Percentiles rank a stretch among this genome's conserved stretches.
These are phyloP conservation scores for Ceratina japonica DNA, from an alignment of 1,140 invertebrate species.

Conservation along the genomic window DNA sequence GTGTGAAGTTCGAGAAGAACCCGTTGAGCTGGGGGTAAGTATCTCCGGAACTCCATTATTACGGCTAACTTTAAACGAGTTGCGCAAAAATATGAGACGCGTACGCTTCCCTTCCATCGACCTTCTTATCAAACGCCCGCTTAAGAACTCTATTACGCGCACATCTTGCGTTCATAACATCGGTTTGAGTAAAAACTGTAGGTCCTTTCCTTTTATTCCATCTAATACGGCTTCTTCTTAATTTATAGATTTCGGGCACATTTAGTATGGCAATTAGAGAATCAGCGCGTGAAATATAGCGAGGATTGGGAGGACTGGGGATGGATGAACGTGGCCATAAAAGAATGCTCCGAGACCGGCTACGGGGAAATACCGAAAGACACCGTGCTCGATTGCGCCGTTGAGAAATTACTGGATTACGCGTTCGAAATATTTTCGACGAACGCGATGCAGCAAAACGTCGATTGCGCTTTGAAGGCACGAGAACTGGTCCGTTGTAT, in stretches of 20 bases:
- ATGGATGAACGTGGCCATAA: conserved; percentile 70
- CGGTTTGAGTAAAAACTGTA: not conserved
- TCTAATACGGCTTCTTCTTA: not conserved
- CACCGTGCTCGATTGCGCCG: conserved; percentile 66
- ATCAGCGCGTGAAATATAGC: conserved; percentile 65
- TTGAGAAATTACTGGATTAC: conserved; percentile 63
- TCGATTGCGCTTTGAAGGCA: conserved; percentile 51
- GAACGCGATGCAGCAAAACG: not conserved
- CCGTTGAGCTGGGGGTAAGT: conserved; percentile 72
- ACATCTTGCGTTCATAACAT: too few relatives aligned
- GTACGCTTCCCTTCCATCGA: not conserved
- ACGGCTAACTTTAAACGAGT: conserved; percentile 36
- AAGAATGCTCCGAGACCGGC: conserved; percentile 69
- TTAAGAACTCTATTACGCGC: not conserved
- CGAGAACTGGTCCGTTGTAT: conserved; percentile 57
- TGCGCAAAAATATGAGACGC: not conserved
- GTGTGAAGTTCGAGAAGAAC: conserved; percentile 71
- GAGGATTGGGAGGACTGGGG: conserved; percentile 74
- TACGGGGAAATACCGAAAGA: conserved; percentile 64
- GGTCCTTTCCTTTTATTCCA: not conserved
- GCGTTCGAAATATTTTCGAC: conserved; percentile 38
- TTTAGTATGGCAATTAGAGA: conserved; percentile 71
- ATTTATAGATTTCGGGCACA: conserved; percentile 65
- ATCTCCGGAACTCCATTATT: conserved; percentile 19
- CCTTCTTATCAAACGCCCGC: not conserved